Evolutionary conservation across 2,113 vertebrate species (phyloP).

Genomic region (Barnardius zonarius): DNA sequence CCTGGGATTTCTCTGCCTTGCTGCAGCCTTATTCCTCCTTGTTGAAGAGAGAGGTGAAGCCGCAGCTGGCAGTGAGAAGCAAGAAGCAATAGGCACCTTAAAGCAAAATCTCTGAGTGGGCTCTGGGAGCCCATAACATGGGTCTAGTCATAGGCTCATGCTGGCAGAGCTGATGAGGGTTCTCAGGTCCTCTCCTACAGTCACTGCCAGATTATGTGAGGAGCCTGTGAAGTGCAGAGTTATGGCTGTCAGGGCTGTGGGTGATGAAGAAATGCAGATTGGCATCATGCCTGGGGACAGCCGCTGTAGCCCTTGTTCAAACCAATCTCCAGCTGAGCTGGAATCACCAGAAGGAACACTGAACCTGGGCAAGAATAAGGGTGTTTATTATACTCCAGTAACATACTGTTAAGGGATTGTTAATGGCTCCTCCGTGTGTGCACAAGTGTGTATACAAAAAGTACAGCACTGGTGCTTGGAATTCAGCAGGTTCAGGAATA

Average conservation of each 20-base stretch:
- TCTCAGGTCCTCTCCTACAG: background rate
- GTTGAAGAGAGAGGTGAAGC: background rate
- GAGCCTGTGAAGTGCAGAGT: background rate
- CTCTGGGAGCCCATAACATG: background rate
- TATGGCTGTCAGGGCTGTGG: rapidly evolving
- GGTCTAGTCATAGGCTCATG: background rate
- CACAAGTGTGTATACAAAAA: background rate
- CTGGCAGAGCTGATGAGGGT: background rate
- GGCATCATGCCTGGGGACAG: background rate
- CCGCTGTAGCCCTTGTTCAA: background rate
- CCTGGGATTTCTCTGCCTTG: background rate
- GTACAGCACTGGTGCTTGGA: background rate
- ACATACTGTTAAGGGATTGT: background rate
- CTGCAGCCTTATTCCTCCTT: background rate
- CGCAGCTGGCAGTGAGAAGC: background rate
- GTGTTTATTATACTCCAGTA: background rate
- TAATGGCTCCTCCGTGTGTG: background rate
- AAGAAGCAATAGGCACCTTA: background rate
- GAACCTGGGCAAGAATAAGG: background rate
- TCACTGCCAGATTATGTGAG: background rate
- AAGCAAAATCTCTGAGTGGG: background rate
- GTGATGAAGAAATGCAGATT: background rate
- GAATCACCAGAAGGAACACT: background rate
- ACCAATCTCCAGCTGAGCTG: background rate
- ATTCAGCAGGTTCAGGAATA: background rate